A percentile compares a stretch with the other conserved stretches of the same genome.
Evolutionary conservation across 2,113 vertebrate genomes (phyloP).

Genomic region (Pseudonaja textilis): DNA sequence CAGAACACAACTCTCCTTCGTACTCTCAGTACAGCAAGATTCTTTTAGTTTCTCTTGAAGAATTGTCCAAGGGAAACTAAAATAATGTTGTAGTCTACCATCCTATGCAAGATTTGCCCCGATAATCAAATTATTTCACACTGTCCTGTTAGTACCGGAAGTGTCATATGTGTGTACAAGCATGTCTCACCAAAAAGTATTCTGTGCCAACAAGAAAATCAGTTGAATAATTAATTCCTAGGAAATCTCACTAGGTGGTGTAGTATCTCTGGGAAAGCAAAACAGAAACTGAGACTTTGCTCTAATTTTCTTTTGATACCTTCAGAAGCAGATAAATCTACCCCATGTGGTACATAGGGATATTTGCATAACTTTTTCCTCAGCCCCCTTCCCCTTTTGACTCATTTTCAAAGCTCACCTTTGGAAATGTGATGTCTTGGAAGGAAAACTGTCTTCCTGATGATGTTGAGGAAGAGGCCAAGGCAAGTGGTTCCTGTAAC

Average conservation of each 20-base stretch:
- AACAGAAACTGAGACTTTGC: neutral
- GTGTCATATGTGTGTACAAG: neutral
- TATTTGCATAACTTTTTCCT: rapidly evolving
- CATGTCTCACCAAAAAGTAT: neutral
- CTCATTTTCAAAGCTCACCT: neutral
- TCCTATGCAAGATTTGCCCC: neutral
- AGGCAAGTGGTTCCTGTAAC: slow-evolving; percentile 60
- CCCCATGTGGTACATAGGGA: rapidly evolving
- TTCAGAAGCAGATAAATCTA: neutral
- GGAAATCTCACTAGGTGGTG: slow-evolving; percentile 20
- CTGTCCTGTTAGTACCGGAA: neutral
- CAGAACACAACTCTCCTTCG: neutral
- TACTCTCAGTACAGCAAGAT: neutral
- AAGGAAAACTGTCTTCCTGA: slow-evolving; percentile 14
- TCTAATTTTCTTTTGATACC: neutral
- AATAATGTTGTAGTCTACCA: neutral
- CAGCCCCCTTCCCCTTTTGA: too few species aligned
- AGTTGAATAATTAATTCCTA: neutral
- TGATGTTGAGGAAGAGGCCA: slow-evolving; percentile 24
- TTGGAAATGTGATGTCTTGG: slow-evolving; percentile 12
- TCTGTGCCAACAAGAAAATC: neutral
- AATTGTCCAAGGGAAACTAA: neutral
- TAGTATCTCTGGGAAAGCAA: neutral
- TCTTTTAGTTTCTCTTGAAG: neutral
- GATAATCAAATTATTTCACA: neutral